Base-by-base conservation (phyloP, 2,113 vertebrate genomes). In the Bubo blakistoni region DNA sequence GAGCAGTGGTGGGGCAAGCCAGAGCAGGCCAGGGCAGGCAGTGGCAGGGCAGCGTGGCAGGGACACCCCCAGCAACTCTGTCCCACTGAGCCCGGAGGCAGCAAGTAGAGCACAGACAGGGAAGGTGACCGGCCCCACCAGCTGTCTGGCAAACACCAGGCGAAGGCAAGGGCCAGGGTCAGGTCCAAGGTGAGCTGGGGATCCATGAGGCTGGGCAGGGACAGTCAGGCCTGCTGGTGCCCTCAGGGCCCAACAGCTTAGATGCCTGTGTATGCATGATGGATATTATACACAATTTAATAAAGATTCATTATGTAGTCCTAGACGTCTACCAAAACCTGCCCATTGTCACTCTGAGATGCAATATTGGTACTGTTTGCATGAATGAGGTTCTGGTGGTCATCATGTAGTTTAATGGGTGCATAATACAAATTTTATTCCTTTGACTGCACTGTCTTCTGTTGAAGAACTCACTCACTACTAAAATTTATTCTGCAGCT, bases 371-470 rank as follows among this genome's bases (percentile, higher is more conserved):
- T 70, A 24, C 34, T 25, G 29, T n/a, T 46, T 70, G 5, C 29
- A 21, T 16, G 3, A 47, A 10, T 25, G n/a, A 44, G 34, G 13
- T 57, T 51, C 20, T 4, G 17, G 7, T 49, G 26, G 22, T 34
- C 26, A 19, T 38, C 18, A 1, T 24, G 16, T 51, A 20, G 11
- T 46, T 47, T 20, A 32, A 63, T 34, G 32, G 20, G 7, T 30
- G 6, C 0, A 0, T 59, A n/a, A 29, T 7, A 32, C 2, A 36
- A 10, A 36, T 55, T 44, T 72, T 40, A 16, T 47, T 65, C 42
- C 32, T 81, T 61, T 88, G 46, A 26, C 77, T 72, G 32, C 25
- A 27, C 24, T 9, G 7, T 71, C 24, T 36, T 34, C 46, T 69
- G 22, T 6, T 40, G 61, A 65, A 72, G 18, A 8, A 9, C 16